Percentiles rank a stretch among this genome's conserved stretches.
Conservation (phyloP, 2,113 vertebrate species). For the Sphyrna mokarran region DNA sequence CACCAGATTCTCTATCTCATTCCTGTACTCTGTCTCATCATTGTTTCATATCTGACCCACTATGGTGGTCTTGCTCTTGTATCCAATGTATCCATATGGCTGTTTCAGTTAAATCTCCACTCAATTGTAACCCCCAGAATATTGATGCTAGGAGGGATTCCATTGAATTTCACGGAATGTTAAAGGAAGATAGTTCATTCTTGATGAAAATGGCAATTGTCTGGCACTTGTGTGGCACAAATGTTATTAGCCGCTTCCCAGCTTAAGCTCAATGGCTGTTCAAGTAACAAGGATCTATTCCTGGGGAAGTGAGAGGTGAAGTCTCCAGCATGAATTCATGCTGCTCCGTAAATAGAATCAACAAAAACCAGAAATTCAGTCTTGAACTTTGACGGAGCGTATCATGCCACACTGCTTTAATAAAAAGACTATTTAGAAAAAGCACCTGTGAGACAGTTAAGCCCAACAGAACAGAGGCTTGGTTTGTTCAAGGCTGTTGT, state of each 20-base stretch:
- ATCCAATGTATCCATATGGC: too few species aligned
- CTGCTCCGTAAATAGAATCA: not conserved
- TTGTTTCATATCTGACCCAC: too few species aligned
- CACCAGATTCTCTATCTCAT: too few species aligned
- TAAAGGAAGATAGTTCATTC: not conserved
- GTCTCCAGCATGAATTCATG: not conserved
- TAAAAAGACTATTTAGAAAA: not conserved
- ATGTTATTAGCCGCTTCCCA: not conserved
- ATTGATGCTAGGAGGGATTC: not conserved
- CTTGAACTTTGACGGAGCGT: not conserved
- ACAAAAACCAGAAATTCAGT: not conserved
- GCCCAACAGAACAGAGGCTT: not conserved
- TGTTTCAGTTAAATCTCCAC: too few species aligned
- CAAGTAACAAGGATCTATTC: not conserved
- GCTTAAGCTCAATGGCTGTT: not conserved
- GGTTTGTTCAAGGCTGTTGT: not conserved
- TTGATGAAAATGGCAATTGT: not conserved
- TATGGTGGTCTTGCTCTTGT: too few species aligned
- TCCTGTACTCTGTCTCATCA: too few species aligned
- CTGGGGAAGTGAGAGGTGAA: not conserved
- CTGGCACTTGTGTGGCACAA: not conserved
- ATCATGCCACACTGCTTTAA: not conserved
- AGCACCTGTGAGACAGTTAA: conserved; percentile 27
- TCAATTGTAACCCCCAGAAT: not conserved
- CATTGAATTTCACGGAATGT: not conserved